Conservation (phyloP, 2,888 invertebrate species). For the Pseudoips prasinana region DNA sequence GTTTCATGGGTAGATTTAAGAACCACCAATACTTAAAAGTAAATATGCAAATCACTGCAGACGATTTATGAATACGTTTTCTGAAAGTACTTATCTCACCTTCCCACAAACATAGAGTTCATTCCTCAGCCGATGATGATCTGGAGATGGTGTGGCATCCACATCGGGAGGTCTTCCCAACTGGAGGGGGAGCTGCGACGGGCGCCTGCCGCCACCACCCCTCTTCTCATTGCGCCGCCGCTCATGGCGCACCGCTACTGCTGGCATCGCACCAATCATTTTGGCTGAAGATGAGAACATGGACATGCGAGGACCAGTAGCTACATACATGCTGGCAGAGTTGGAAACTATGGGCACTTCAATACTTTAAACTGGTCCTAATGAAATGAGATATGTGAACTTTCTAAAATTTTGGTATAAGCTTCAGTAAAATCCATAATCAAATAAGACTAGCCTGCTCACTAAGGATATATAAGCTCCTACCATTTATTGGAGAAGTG, state of each 20-base stretch:
- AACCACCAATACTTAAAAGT: too few relatives aligned
- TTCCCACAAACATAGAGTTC: conserved; percentile 89
- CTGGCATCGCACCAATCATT: conserved; percentile 95
- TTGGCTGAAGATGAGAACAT: conserved; percentile 59
- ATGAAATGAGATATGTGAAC: too few relatives aligned
- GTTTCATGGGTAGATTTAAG: too few relatives aligned
- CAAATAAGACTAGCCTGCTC: too few relatives aligned
- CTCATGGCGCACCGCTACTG: conserved; percentile 92
- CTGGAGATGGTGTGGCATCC: conserved; percentile 85
- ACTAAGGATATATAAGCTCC: too few relatives aligned
- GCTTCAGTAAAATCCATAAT: too few relatives aligned
- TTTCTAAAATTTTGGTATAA: too few relatives aligned
- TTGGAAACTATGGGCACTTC: too few relatives aligned
- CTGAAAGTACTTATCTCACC: conserved; percentile 78
- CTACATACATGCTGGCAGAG: neutral
- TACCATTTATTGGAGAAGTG: too few relatives aligned
- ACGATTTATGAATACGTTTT: too few relatives aligned
- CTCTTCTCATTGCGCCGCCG: conserved; percentile 88
- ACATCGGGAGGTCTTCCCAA: conserved; percentile 83
- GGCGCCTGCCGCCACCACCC: conserved; percentile 81
- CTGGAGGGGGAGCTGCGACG: conserved; percentile 85
- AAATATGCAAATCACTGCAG: too few relatives aligned
- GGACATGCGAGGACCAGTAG: conserved; percentile 6
- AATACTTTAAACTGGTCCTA: too few relatives aligned
- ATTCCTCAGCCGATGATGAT: conserved; percentile 79